Conservation (phyloP, 2,113 vertebrate species). For the Microtus montanus region DNA sequence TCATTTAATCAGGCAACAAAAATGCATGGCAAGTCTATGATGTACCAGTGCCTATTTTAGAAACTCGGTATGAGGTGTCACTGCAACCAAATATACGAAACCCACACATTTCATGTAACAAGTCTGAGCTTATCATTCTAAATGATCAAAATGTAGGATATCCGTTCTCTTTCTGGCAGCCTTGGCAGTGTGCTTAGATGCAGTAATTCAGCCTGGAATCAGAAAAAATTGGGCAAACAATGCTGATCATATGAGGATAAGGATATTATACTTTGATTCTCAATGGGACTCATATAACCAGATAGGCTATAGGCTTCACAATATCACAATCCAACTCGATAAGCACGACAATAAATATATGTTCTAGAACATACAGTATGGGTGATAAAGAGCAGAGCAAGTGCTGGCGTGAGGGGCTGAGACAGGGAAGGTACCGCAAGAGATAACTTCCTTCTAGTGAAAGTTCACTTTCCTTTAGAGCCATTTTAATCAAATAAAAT, state of each 20-base stretch:
- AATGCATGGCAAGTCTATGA: background rate
- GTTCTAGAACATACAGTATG: background rate
- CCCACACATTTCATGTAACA: fast-evolving
- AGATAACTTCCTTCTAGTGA: background rate
- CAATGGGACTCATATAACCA: background rate
- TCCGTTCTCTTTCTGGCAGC: background rate
- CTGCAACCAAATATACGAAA: background rate
- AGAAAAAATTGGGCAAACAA: background rate
- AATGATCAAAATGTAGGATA: background rate
- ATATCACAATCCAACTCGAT: fast-evolving
- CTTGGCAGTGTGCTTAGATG: background rate
- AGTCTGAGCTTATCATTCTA: background rate
- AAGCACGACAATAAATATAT: fast-evolving
- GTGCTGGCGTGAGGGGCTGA: too few relatives aligned
- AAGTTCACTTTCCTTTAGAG: background rate
- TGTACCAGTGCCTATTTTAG: too few relatives aligned
- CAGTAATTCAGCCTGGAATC: background rate
- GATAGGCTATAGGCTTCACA: background rate
- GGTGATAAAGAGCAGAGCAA: fast-evolving
- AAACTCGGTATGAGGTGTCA: background rate
- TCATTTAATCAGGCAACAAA: background rate
- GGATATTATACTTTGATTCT: background rate
- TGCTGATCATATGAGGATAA: background rate
- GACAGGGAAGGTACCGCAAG: background rate
- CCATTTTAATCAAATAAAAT: background rate